Evolutionary conservation across 2,797 vertebrate genomes (phyloP).

Genomic region (Molossus molossus): DNA sequence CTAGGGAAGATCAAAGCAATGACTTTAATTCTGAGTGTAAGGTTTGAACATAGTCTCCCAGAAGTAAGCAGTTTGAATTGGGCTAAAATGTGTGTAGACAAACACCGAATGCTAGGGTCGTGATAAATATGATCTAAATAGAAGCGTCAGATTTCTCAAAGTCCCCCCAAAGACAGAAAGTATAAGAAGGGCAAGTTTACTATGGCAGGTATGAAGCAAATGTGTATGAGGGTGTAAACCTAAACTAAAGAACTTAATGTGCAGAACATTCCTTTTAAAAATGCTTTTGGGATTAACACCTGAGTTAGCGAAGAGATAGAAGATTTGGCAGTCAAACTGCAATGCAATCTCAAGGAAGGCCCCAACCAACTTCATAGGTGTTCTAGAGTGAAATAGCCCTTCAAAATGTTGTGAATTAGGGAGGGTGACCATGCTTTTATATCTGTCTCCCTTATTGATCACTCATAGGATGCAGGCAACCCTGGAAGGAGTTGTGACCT

Average conservation of each 20-base stretch:
- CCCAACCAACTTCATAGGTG: background rate
- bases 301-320: background rate
- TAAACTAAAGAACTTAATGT: background rate
- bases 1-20: background rate
- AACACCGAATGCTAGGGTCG: background rate
- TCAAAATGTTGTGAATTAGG: background rate
- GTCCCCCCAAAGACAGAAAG: background rate
- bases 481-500: background rate
- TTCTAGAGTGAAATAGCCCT: background rate
- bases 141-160: background rate
- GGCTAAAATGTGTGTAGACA: background rate
- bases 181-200: background rate
- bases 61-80: background rate
- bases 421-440: background rate
- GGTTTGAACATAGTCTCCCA: background rate
- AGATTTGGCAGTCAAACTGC: background rate
- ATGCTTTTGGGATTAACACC: background rate
- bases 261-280: background rate
- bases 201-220: background rate
- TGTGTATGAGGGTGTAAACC: background rate
- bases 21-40: background rate
- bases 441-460: background rate
- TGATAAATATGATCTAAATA: background rate
- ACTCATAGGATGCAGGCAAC: background rate
- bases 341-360: background rate